phyloP scores from a whole-genome alignment of 2,797 vertebrate species.

The Acrocephalus scirpaceus region DNA sequence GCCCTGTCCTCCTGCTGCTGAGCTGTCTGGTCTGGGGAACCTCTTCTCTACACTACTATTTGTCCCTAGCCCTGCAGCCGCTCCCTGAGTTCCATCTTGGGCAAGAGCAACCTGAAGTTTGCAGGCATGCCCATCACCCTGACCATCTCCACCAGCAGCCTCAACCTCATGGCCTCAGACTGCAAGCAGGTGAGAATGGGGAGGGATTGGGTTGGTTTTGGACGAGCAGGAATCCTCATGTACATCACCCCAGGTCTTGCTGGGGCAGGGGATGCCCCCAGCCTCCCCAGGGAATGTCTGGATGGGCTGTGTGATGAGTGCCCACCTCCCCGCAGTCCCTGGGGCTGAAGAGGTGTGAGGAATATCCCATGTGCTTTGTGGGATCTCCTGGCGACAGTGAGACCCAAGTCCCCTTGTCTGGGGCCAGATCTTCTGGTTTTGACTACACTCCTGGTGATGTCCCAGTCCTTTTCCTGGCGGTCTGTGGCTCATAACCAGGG shows the following conservation, averaged over 20 bases:
- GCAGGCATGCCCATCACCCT: slow-evolving; percentile 96
- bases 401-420: not conserved
- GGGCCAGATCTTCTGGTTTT: not conserved
- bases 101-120: slow-evolving; percentile 97
- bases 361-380: not conserved
- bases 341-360: not conserved
- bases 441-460: fast-evolving
- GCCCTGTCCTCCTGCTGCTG: no score
- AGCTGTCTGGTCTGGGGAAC: not conserved
- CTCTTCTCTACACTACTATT: not conserved
- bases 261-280: not conserved
- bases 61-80: slow-evolving; percentile 86
- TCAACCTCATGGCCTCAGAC: slow-evolving; percentile 96
- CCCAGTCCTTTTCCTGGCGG: not conserved
- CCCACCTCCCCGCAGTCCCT: not conserved
- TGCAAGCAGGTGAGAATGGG: slow-evolving; percentile 90
- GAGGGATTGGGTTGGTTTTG: not conserved
- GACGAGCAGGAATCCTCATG: fast-evolving
- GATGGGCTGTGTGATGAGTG: not conserved
- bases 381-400: not conserved
- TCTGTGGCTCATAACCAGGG: not conserved
- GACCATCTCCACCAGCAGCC: slow-evolving; percentile 96
- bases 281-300: not conserved
- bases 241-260: not conserved
- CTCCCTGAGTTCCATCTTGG: slow-evolving; percentile 90